Base-by-base conservation (phyloP, 2,113 vertebrate species). In the Taurulus bubalis region DNA sequence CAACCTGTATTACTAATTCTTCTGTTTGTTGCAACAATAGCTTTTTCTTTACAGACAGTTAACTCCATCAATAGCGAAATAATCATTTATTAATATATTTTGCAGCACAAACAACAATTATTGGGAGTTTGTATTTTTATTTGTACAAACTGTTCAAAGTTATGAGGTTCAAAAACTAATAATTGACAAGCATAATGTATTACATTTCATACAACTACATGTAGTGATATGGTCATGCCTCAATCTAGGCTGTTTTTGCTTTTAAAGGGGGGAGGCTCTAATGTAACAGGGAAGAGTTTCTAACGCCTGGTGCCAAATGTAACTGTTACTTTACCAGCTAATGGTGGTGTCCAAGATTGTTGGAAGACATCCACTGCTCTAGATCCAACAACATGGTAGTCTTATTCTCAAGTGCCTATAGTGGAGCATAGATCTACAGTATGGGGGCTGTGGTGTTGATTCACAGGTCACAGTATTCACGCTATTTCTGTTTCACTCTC, bases 321-420 rank as follows among this genome's bases (percentile, higher is more conserved):
- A 80, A 75, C 76, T 42, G 79, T 73, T 71, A 74, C 53, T 69
- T 32, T 76, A 72, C 34, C 66, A 68, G 36, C 83, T 86, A 80
- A 87, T 83, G 49, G 56, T 51, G 73, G 49, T 47, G 49, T 47
- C 11, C 11, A 74, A 81, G 8, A 64, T 20, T 71, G 20, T 64
- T 90, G 89, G 89, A 87, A 11, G 22, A 28, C 67, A 15, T 79
- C 80, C 80, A 78, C 64, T 38, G 71, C 38, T 84, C 69, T 77
- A 64, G 81, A 75, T 85, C 75, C 40, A 30, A 63, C 66, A 72
- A 24, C 45, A 49, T 47, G n/a, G 64, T n/a, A 75, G 65, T 62
- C 60, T 72, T 85, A 62, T 84, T 82, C 83, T 72, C 16, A 77
- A 81, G 58, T 26, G 32, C 42, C 62, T 69, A 56, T 45, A 28